A percentile compares a stretch with the other conserved stretches of the same genome.
phyloP scores from a whole-genome alignment of 2,113 vertebrate genomes.

The Aphyosemion australe region DNA sequence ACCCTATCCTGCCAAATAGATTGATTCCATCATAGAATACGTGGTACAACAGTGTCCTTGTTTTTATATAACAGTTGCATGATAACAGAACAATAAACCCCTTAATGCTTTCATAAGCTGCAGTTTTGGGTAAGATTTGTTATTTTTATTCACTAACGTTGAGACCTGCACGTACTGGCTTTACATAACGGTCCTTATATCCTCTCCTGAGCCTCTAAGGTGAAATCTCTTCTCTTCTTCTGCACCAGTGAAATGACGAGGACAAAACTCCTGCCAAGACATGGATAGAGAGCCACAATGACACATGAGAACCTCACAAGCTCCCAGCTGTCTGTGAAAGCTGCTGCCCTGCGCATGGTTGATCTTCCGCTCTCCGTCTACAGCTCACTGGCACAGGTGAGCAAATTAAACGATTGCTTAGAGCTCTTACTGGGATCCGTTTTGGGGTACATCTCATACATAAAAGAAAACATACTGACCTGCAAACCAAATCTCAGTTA shows the following conservation, averaged over 20 bases:
- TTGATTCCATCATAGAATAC: no score
- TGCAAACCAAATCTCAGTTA: no score
- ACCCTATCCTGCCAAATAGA: no score
- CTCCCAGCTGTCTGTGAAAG: slow-evolving; percentile 82
- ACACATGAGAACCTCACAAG: slow-evolving; percentile 81
- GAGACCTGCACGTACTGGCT: neutral
- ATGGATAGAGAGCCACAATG: slow-evolving; percentile 83
- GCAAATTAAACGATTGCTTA: neutral
- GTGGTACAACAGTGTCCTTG: neutral
- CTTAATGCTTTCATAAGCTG: no score
- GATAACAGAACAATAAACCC: no score
- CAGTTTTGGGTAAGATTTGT: no score
- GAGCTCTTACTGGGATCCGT: neutral
- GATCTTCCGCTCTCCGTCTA: slow-evolving; percentile 88
- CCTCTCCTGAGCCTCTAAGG: slow-evolving; percentile 32
- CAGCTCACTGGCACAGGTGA: slow-evolving; percentile 87
- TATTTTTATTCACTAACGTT: no score
- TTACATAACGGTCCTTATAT: slow-evolving; percentile 41
- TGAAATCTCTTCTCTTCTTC: slow-evolving; percentile 38
- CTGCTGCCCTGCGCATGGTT: slow-evolving; percentile 80
- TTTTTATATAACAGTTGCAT: no score
- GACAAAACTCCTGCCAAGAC: slow-evolving; percentile 51
- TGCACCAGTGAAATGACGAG: slow-evolving; percentile 41
- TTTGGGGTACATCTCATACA: neutral
- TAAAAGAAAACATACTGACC: no score